Base-by-base conservation (phyloP, 1,140 invertebrate genomes). In the Aphidius gifuensis region DNA sequence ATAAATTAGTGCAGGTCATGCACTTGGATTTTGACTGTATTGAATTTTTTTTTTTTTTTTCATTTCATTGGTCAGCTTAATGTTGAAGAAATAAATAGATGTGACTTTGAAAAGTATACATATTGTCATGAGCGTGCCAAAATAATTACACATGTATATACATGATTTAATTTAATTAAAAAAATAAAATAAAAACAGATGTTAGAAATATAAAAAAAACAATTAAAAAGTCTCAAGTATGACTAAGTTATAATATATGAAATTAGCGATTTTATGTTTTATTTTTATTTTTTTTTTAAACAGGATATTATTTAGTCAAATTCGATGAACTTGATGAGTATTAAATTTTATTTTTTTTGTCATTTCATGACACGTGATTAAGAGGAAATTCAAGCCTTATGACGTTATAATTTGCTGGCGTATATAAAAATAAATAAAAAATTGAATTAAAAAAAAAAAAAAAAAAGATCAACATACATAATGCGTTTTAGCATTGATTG, bases 1-100 rank as follows among this genome's bases (percentile, higher is more conserved):
- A 58, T 32, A 45, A 44, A 58, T 58, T 58, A 58, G 46, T 58
- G 56, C 56, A 58, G 56, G 56, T 58, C 56, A 40, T 58, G 43
- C 56, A 58, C 56, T 58, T 21, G 32, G 32, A 38, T 46, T 58
- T 58, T 23, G 21, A 32, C 23, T 3, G 4, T 32, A 32, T 32
- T 16, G 16, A 16, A 16, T 16, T 16, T 16, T 16, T 16, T 16
- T 3, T 32, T 3, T 32, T 32, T 32, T 32, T 32, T 32, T 32
- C 23, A 16, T 32, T 32, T 32, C 23, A 32, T 32, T 32, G 23
- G 23, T 32, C 23, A 32, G 23, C 4, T 32, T 32, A 32, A 32
- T 32, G 23, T 32, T 32, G 23, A 32, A 32, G 23, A n/a, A 58
- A 58, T 58, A 58, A 58, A 58, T 58, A 58, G 9, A 45, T 58